A percentile compares a stretch with the other conserved stretches of the same genome.
phyloP scores from a whole-genome alignment of 2,797 vertebrate species.

The Enteromius viviparus region DNA sequence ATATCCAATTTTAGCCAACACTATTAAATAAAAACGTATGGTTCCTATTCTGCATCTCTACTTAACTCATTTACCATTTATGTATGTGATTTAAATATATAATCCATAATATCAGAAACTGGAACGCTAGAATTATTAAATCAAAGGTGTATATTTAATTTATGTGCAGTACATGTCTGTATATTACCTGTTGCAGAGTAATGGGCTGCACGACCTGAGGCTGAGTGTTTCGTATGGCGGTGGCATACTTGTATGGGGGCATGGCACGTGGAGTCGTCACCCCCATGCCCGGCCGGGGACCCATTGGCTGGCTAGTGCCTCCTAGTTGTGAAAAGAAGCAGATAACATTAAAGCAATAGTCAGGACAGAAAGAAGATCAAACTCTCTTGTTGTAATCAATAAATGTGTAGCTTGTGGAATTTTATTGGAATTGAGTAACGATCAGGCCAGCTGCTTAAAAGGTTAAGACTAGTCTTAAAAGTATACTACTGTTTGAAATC shows the following conservation, averaged over 20 bases:
- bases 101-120: background rate
- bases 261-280: slow-evolving; percentile 86
- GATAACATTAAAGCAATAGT: background rate
- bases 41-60: background rate
- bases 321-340: slow-evolving; percentile 17
- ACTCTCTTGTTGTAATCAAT: background rate
- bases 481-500: background rate
- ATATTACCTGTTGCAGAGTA: slow-evolving; percentile 86
- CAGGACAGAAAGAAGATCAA: background rate
- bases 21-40: background rate
- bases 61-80: background rate
- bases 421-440: background rate
- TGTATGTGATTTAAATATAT: too few relatives aligned
- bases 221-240: slow-evolving; percentile 89
- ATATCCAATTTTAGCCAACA: background rate
- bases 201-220: slow-evolving; percentile 88
- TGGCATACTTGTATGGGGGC: slow-evolving; percentile 94
- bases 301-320: slow-evolving; percentile 82
- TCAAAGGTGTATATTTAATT: background rate
- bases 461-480: background rate
- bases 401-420: background rate
- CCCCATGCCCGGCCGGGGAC: slow-evolving; percentile 86
- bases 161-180: background rate
- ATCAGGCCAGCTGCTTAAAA: background rate
- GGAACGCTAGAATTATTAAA: background rate